phyloP scores from a whole-genome alignment of 1,140 invertebrate species.

The Neodiprion pinetum region DNA sequence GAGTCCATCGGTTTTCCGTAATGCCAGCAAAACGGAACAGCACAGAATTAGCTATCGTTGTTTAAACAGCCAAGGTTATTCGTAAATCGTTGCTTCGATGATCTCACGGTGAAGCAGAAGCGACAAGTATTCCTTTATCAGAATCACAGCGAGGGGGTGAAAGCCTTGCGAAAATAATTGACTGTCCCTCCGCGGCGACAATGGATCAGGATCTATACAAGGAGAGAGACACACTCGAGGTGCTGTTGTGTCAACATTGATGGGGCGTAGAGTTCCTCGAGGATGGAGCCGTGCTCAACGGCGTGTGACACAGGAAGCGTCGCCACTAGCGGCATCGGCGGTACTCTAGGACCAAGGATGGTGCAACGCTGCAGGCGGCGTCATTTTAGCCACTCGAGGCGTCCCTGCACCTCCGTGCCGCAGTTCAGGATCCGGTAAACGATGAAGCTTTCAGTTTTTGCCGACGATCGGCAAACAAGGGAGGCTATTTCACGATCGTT shows the following conservation, averaged over 20 bases:
- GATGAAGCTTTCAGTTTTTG: no score
- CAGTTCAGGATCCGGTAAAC: background rate
- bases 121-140: no score
- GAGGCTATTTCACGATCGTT: no score
- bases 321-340: constrained; percentile 36
- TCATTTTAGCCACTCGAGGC: constrained; percentile 24
- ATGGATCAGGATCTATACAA: background rate
- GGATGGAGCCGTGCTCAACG: constrained; percentile 54
- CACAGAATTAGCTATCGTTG: no score
- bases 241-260: constrained; percentile 50
- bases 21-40: no score
- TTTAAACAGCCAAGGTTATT: no score
- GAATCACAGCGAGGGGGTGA: no score
- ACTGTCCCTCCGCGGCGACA: background rate
- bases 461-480: no score
- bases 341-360: background rate
- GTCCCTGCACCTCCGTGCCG: constrained; percentile 30
- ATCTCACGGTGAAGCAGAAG: no score
- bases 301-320: constrained; percentile 62
- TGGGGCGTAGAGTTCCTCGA: constrained; percentile 33
- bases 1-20: no score
- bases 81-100: no score
- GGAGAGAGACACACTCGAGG: background rate
- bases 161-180: background rate
- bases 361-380: constrained; percentile 33